Evolutionary conservation across 2,113 vertebrate genomes (phyloP), one percentile per base, ranked within the genome.

Genomic region (Scartelaos histophorus): DNA sequence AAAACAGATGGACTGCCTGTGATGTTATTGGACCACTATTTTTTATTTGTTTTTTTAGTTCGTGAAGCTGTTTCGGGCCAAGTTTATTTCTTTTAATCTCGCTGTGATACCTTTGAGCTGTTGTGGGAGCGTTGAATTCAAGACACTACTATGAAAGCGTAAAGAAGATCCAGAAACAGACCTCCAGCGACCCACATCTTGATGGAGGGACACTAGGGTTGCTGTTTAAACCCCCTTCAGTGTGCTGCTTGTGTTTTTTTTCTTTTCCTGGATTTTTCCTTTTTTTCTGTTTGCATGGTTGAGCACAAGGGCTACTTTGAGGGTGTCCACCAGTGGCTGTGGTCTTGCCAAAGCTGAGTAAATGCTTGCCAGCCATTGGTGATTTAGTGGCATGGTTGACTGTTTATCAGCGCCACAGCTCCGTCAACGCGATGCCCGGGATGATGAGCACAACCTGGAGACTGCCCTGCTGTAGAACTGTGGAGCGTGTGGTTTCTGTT

Each of bases 281-380:
- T 74, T 79, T 74, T 81, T 67, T 78, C 80, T 38, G 74, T 87
- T 92, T 91, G 84, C 79, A 89, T 91, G 87, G 78, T 92, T 74
- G 78, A 91, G 73, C 69, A 90, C 90, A 90, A 92, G 86, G 85
- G 81, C 66, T 43, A 90, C 90, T 91, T 89, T 92, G 89, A 91
- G 86, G 84, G 79, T 90, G 84, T 78, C 87, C 75, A 82, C 85
- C 70, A 74, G 85, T 89, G 84, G 86, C 74, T 84, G 86, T 82
- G 82, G 76, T 85, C 88, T 82, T 83, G 90, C 90, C 83, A 73
- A 80, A 86, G 86, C 82, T 88, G 78, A 87, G 75, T 66, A 75
- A 76, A 78, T 51, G 70, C 72, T 81, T 85, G 88, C 84, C 89
- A 87, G 73, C 81, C 76, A 85, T 85, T 78, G 73, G 79, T 88